Evolutionary conservation across 2,888 invertebrate species (phyloP), one percentile per base, ranked within the genome.

Genomic region (Lasioglossum pauxillum): DNA sequence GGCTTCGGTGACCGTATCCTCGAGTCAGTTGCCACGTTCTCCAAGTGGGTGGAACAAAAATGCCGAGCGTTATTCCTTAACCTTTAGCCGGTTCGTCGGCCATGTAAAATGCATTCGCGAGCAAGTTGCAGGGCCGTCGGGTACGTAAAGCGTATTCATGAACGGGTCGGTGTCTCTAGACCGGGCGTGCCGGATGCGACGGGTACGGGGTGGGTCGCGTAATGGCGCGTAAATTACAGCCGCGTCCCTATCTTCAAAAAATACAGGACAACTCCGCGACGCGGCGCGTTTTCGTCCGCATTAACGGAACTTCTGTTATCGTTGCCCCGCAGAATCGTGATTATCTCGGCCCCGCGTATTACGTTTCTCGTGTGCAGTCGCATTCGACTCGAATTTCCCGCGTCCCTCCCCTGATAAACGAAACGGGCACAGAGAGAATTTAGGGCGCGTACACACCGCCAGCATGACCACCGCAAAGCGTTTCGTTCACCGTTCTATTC

Each of bases 61-160:
- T 64, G 35, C 38, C 46, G 75, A 23, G 74, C 41, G 69, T 38
- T 57, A 75, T 82, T 60, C 77, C 74, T 86, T 79, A 82, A 80
- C 82, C 77, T 75, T 75, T 77, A 82, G 35, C 77, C 80, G 64
- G 82, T 77, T 80, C 69, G 57, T 14, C 64, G 71, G 27, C 57
- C 53, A 67, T 82, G 85, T 46, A 77, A 82, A 85, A 82, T 82
- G 79, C 74, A 86, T 85, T 85, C 75, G 64, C 74, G 64, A 75
- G 19, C 78, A 49, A 76, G 49, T 60, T 57, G 78, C 72, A 1
- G 8, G 12, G 53, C 5, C 76, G 64, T 23, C 67, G 69, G 60
- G 38, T 46, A 74, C 78, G 64, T 41, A 41, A 49, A 73, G 16
- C 78, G 74, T 82, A 82, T 82, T 82, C 82, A 72, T 75, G 72